Percentiles rank a stretch among this genome's conserved stretches.
phyloP scores from a whole-genome alignment of 2,113 vertebrate species.

The Microcebus ravelobensis region DNA sequence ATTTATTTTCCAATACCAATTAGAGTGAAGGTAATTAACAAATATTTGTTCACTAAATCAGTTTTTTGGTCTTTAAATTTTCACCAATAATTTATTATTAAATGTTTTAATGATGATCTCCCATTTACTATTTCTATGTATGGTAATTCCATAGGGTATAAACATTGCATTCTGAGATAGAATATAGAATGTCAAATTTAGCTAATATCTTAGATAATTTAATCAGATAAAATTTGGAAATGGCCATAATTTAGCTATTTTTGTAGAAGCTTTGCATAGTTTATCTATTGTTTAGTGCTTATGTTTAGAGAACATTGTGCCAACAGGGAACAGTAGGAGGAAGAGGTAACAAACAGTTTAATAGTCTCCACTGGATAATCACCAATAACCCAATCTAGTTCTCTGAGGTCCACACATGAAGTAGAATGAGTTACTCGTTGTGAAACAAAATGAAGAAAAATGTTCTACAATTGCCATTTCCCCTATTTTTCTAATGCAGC shows the following conservation, averaged over 20 bases:
- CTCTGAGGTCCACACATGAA: not conserved
- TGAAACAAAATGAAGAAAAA: not conserved
- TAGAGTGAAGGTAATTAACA: constrained; percentile 6
- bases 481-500: not conserved
- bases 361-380: not conserved
- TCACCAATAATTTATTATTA: constrained; percentile 42
- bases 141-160: not conserved
- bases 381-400: not conserved
- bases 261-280: not conserved
- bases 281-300: not conserved
- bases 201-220: not conserved
- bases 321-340: not conserved
- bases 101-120: constrained; percentile 26
- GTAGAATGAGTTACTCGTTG: not conserved
- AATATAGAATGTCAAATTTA: not conserved
- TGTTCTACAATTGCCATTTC: not conserved
- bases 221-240: not conserved
- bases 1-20: constrained; percentile 26
- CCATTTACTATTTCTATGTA: not conserved
- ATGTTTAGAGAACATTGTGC: not conserved
- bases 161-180: not conserved
- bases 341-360: not conserved
- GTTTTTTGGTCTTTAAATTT: constrained; percentile 37
- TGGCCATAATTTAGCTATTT: not conserved
- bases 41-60: constrained; percentile 11